These are phyloP conservation scores for Drosophila nikananu DNA, from an alignment of 1,140 invertebrate genomes.

Conservation along the genomic window DNA sequence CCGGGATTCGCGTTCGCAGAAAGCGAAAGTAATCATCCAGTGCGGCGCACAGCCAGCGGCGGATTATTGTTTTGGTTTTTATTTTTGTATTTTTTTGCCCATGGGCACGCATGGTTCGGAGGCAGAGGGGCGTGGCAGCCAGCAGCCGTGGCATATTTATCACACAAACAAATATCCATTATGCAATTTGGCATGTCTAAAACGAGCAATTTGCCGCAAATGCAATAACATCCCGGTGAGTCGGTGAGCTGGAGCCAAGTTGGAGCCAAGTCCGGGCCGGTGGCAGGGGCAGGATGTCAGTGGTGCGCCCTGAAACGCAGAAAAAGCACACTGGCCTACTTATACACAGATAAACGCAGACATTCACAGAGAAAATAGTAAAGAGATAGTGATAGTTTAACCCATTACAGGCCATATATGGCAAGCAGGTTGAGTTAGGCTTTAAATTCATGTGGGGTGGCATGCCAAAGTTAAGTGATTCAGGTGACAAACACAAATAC, in stretches of 20 bases:
- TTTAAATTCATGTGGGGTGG: not conserved
- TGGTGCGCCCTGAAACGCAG: constrained; percentile 42
- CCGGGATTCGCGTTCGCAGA: constrained; percentile 53
- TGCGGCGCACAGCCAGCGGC: constrained; percentile 9
- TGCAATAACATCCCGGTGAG: constrained; percentile 42
- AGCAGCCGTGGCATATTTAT: constrained; percentile 51
- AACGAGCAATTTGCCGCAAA: constrained; percentile 51
- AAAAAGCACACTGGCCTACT: constrained; percentile 59
- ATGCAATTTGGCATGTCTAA: constrained; percentile 58
- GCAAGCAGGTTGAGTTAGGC: not conserved
- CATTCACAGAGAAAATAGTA: constrained; percentile 1
- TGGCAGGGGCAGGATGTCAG: constrained; percentile 18
- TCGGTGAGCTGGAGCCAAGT: not conserved
- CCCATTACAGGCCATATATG: constrained; percentile 12
- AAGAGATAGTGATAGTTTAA: constrained; percentile 37
- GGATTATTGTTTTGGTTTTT: constrained; percentile 47
- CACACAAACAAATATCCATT: constrained; percentile 53
- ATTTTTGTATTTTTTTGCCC: constrained; percentile 9
- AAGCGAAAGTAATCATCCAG: constrained; percentile 78
- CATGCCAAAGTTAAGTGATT: not conserved
- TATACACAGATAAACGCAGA: constrained; percentile 20
- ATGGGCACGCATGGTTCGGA: constrained; percentile 46
- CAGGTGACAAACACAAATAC: not conserved
- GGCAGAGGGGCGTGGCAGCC: constrained; percentile 32
- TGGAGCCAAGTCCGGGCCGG: not conserved